Evolutionary conservation across 1,140 invertebrate genomes (phyloP), one percentile per base, ranked within the genome.

Genomic region (Drosophila subobscura): DNA sequence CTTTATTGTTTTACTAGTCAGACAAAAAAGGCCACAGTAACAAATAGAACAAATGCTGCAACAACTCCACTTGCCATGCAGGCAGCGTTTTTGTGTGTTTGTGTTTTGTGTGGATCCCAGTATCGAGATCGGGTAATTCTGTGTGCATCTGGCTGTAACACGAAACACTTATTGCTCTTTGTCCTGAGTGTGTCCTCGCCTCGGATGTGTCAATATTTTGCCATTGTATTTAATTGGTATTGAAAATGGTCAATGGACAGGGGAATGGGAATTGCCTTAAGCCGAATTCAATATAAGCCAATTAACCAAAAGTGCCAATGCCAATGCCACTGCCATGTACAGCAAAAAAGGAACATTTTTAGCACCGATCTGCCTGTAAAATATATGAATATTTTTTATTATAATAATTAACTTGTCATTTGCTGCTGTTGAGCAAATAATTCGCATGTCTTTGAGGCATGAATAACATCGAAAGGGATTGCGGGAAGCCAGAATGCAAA

Each of bases 1-100:
- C 57, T 54, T 71, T 80, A 77, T 85, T 79, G 73, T 85, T 85
- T 85, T 54, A 79, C 63, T 70, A 74, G 67, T 77, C 58, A 59
- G 29, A 27, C 66, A 46, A 52, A 33, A 73, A 53, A 25, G 47
- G 65, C 61, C 54, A 40, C 20, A 47, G n/a, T 4, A 47, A 20
- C n/a, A 29, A 54, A 55, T 25, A 44, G 23, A 66, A 55, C 63
- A 66, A 68, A 55, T 29, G 33, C 40, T 66, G 60, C 49, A 68
- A 55, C 61, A 68, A 68, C 67, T 70, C 51, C 23, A 79, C 76
- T 75, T 76, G 58, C 63, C 55, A 67, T 79, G 66, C 60, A 66
- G 59, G 20, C 45, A 23, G 42, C 58, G 52, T 64, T 58, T 47
- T 27, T 27, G 5, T 5, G 25, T 27, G 25, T 27, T 1, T 74